Conservation (phyloP, 1,140 invertebrate genomes). For the Saxidomus purpurata region DNA sequence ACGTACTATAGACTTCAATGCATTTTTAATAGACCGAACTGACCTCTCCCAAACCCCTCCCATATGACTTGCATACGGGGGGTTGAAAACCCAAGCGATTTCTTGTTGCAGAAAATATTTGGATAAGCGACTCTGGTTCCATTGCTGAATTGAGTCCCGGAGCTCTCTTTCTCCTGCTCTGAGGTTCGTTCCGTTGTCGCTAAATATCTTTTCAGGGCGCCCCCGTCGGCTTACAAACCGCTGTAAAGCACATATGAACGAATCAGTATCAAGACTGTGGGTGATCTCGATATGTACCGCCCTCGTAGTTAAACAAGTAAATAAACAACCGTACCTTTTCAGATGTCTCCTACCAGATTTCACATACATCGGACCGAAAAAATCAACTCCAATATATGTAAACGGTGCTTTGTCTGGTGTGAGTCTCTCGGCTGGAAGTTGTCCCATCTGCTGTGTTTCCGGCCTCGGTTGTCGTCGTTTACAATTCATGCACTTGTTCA, state of each 20-base stretch:
- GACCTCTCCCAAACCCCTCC: too few relatives aligned
- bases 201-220: neutral
- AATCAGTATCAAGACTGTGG: slow-evolving; percentile 19
- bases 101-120: too few relatives aligned
- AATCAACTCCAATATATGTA: slow-evolving; percentile 55
- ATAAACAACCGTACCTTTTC: slow-evolving; percentile 63
- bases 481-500: slow-evolving; percentile 5
- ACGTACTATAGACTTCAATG: too few relatives aligned
- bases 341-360: slow-evolving; percentile 50
- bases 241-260: slow-evolving; percentile 16
- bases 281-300: slow-evolving; percentile 67
- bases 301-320: slow-evolving; percentile 63
- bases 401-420: slow-evolving; percentile 46
- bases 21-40: too few relatives aligned
- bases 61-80: too few relatives aligned
- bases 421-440: slow-evolving; percentile 33
- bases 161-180: slow-evolving; percentile 66
- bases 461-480: neutral
- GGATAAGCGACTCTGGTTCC: too few relatives aligned
- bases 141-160: slow-evolving; percentile 43
- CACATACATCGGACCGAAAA: slow-evolving; percentile 61
- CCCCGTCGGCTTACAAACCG: slow-evolving; percentile 23
- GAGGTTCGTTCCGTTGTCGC: slow-evolving; percentile 35
- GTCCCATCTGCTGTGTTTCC: slow-evolving; percentile 40
- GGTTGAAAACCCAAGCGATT: too few relatives aligned